A percentile compares a stretch with the other conserved stretches of the same genome.
These are phyloP conservation scores for Enteromius fasciolatus DNA, from an alignment of 2,797 vertebrate species.

Conservation along the genomic window DNA sequence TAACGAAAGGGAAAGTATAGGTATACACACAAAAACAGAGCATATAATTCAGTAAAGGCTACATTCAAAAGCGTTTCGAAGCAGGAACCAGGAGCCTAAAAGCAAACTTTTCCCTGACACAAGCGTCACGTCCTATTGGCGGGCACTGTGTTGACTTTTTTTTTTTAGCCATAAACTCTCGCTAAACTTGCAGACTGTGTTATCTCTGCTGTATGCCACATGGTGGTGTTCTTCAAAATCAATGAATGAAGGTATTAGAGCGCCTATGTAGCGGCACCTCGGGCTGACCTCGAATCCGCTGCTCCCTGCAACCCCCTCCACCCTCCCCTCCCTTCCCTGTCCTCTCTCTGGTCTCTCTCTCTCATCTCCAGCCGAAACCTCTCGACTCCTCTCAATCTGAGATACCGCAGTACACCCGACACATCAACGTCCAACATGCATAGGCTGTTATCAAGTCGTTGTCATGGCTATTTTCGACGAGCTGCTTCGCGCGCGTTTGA, in stretches of 20 bases:
- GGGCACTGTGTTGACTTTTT: conserved; percentile 25
- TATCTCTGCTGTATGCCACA: conserved; percentile 91
- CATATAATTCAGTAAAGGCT: neutral
- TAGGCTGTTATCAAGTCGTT: conserved; percentile 60
- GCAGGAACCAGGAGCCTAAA: neutral
- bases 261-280: conserved; percentile 76
- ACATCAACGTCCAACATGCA: conserved; percentile 59
- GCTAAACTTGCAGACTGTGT: conserved; percentile 78
- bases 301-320: conserved; percentile 51
- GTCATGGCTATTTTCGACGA: conserved; percentile 39
- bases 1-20: neutral
- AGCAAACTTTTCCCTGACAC: neutral
- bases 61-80: neutral
- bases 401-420: conserved; percentile 62
- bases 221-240: conserved; percentile 88
- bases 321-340: conserved; percentile 14
- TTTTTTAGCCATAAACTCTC: conserved; percentile 65
- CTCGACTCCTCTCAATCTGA: conserved; percentile 65
- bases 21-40: neutral
- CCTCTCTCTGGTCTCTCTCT: conserved; percentile 55
- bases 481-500: conserved; percentile 22
- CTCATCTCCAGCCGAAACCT: conserved; percentile 66
- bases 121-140: conserved; percentile 7
- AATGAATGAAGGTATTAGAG: conserved; percentile 80
- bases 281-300: conserved; percentile 74